Evolutionary conservation across 2,113 vertebrate genomes (phyloP).

Genomic region (Phaetusa simplex): DNA sequence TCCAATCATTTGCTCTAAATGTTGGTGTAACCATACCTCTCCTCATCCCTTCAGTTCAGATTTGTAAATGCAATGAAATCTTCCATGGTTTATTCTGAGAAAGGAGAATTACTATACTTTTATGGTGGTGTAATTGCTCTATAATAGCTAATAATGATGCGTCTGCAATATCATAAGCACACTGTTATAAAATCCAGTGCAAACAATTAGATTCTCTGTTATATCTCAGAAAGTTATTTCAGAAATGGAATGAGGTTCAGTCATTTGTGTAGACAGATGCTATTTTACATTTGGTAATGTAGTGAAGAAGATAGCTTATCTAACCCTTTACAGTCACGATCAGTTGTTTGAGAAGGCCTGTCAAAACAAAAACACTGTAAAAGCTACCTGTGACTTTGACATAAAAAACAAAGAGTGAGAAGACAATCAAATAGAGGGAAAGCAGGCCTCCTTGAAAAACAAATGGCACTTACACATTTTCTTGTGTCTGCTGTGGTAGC

Average conservation of each 20-base stretch:
- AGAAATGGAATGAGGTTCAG: slow-evolving; percentile 3
- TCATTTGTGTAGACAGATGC: neutral
- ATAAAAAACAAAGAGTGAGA: neutral
- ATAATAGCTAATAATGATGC: slow-evolving; percentile 29
- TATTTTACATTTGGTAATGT: neutral
- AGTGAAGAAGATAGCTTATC: neutral
- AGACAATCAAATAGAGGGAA: neutral
- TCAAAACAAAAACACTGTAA: neutral
- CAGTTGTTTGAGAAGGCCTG: neutral
- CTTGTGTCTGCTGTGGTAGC: neutral
- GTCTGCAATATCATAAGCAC: slow-evolving; percentile 1
- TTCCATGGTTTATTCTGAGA: slow-evolving; percentile 1
- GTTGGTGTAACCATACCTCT: neutral
- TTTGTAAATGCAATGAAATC: slow-evolving; percentile 21
- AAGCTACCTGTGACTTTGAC: neutral
- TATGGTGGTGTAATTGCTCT: slow-evolving; percentile 2
- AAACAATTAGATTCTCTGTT: neutral
- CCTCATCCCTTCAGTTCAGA: neutral
- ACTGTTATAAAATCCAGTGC: neutral
- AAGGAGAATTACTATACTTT: neutral
- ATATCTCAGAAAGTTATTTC: neutral
- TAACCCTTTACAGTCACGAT: neutral
- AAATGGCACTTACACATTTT: accelerated
- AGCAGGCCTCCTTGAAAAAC: neutral
- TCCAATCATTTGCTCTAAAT: neutral